Base-by-base conservation (phyloP, 2,797 vertebrate genomes). In the Scomberomorus guttatus region DNA sequence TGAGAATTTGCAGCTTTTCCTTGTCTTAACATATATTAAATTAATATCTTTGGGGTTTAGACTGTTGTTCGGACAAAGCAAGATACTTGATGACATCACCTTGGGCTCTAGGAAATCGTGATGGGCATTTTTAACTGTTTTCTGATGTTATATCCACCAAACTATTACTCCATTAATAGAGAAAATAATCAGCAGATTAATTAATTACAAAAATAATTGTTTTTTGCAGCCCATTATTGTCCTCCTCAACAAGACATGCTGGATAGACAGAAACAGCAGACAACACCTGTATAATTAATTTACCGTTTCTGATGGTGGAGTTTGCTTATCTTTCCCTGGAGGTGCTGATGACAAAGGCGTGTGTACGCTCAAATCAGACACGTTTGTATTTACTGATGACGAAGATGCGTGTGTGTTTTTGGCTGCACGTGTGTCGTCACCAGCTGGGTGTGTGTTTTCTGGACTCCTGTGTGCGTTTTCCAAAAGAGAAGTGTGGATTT, bases 291-390 rank as follows among this genome's bases (percentile, higher is more conserved):
- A 8, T 50, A 29, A 17, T 44, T 14, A 6, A 64, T 64, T 77
- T 80, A 91, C 91, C 83, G 48, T 81, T 7, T 87, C 77, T 72
- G 80, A 70, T 37, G 52, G 52, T 34, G 50, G 22, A 57, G 48
- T 75, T 48, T 88, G 82, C 13, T 5, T 22, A 15, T 77, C 60
- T 18, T 80, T 72, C 13, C 12, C 66, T 46, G 37, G 25, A 61
- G 64, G 13, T 55, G 42, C n/a, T 52, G 85, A 81, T 46, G 74
- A 62, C 22, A 29, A 54, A 51, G 4, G 25, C 11, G 39, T 65
- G 15, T 69, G 27, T 52, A 3, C 14, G 1, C 22, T 37, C 14
- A 56, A 12, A 52, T 59, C 37, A 48, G 58, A 34, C 8, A 32
- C 6, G 12, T 46, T 22, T 54, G 62, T 1, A 25, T 46, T 69